Percentiles rank a stretch among this genome's conserved stretches.
These are phyloP conservation scores for Lophius piscatorius DNA, from an alignment of 2,113 vertebrate species.

Conservation along the genomic window DNA sequence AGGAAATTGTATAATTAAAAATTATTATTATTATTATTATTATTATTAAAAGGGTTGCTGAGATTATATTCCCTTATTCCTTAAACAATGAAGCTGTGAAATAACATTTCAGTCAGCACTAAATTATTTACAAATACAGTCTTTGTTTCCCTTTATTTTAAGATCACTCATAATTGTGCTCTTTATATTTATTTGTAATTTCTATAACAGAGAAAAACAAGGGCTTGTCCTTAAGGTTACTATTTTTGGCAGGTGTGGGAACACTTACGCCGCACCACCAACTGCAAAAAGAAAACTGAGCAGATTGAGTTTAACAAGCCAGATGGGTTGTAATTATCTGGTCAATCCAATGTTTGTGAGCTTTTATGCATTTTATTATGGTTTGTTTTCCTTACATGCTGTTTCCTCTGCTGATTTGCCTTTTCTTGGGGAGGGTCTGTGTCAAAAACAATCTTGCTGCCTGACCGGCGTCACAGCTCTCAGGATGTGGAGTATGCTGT, in stretches of 20 bases:
- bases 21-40: too few species aligned
- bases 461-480: conserved; percentile 42
- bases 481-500: conserved; percentile 39
- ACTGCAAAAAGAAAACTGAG: conserved; percentile 67
- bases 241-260: conserved; percentile 41
- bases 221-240: conserved; percentile 2
- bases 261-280: conserved; percentile 31
- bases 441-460: conserved; percentile 59
- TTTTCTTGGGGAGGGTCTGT: conserved; percentile 76
- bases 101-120: too few species aligned
- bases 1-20: too few species aligned
- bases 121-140: too few species aligned
- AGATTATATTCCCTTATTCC: too few species aligned
- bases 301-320: conserved; percentile 99
- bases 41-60: too few species aligned
- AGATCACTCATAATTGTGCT: too few species aligned
- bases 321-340: conserved; percentile 98
- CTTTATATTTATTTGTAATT: too few species aligned
- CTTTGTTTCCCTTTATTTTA: too few species aligned
- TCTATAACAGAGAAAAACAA: too few species aligned
- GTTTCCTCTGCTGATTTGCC: conserved; percentile 80
- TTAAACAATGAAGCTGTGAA: too few species aligned
- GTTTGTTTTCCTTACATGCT: conserved; percentile 90
- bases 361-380: conserved; percentile 94
- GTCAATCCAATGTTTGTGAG: conserved; percentile 96